phyloP scores from a whole-genome alignment of 2,113 vertebrate species.

The Campylomormyrus numenius region DNA sequence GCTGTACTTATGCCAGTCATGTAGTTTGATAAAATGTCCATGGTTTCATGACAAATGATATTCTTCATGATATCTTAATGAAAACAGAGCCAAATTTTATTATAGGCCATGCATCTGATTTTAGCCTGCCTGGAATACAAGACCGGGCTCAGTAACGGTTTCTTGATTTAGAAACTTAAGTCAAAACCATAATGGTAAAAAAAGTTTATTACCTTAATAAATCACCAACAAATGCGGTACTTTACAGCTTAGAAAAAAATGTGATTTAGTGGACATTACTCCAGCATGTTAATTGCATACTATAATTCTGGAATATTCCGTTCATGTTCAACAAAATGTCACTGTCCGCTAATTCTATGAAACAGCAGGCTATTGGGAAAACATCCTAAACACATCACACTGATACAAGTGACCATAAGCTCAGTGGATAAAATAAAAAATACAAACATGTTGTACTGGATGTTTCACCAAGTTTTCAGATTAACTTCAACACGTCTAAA shows the following conservation, averaged over 20 bases:
- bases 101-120: not conserved
- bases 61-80: not conserved
- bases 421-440: not conserved
- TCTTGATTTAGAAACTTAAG: not conserved
- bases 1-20: not conserved
- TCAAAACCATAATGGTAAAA: not conserved
- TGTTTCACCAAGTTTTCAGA: not conserved
- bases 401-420: not conserved
- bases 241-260: not conserved
- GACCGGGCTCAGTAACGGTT: not conserved
- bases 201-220: slow-evolving; percentile 3
- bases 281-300: not conserved
- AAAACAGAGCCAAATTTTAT: not conserved
- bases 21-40: not conserved
- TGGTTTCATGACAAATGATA: not conserved
- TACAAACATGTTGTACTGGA: not conserved
- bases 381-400: not conserved
- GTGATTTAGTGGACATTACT: not conserved
- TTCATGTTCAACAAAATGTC: not conserved
- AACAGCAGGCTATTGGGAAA: not conserved
- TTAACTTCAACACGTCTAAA: not conserved
- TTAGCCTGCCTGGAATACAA: not conserved
- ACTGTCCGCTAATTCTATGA: not conserved
- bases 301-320: not conserved
- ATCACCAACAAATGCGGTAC: not conserved